Percentiles rank a stretch among this genome's conserved stretches.
phyloP scores from a whole-genome alignment of 2,113 vertebrate species.

The Tragelaphus strepsiceros region DNA sequence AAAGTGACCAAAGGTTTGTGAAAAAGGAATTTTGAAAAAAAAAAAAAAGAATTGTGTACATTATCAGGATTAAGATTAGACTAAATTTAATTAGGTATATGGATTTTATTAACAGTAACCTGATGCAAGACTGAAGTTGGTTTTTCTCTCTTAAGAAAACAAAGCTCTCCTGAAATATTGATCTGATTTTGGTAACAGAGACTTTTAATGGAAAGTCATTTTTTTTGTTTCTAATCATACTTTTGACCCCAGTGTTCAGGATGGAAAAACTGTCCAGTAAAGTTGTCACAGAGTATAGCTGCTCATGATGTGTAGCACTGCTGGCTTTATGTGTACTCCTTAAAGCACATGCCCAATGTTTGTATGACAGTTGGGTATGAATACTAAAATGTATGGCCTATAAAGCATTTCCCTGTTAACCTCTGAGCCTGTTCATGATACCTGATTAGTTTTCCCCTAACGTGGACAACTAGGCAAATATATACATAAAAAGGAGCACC shows the following conservation, averaged over 20 bases:
- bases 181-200: not conserved
- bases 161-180: not conserved
- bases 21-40: not conserved
- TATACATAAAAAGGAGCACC: too few relatives aligned
- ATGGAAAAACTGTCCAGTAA: not conserved
- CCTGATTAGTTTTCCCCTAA: not conserved
- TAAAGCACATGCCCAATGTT: not conserved
- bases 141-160: not conserved
- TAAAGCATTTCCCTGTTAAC: not conserved
- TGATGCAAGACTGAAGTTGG: not conserved
- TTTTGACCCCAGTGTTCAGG: not conserved
- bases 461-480: not conserved
- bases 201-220: not conserved
- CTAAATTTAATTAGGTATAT: not conserved
- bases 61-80: not conserved
- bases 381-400: not conserved
- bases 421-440: not conserved
- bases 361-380: not conserved
- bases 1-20: not conserved
- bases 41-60: not conserved
- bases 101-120: not conserved
- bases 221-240: not conserved
- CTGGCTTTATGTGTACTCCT: not conserved
- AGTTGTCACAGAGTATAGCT: not conserved
- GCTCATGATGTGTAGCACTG: not conserved